Evolutionary conservation across 1,140 invertebrate species (phyloP).

Genomic region (Mactra quadrangularis): DNA sequence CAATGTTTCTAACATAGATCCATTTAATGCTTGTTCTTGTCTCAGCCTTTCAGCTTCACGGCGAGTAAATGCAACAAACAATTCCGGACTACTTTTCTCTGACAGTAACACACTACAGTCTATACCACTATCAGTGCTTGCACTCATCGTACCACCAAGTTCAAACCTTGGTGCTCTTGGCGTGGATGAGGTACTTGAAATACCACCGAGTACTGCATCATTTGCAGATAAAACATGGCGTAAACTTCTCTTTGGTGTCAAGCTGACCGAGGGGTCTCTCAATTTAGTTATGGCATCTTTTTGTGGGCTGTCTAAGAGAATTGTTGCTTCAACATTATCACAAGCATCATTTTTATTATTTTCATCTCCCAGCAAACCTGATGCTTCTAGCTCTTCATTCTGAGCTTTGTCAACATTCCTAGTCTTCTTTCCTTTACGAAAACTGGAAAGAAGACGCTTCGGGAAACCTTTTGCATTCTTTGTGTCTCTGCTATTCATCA

Average conservation of each 20-base stretch:
- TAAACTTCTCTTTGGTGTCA: conserved; percentile 20
- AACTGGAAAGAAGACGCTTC: conserved; percentile 40
- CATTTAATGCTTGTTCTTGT: conserved; percentile 38
- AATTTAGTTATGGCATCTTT: background rate
- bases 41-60: conserved; percentile 48
- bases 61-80: conserved; percentile 48
- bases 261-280: background rate
- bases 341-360: conserved; percentile 8
- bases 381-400: background rate
- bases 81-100: conserved; percentile 50
- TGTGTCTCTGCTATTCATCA: conserved; percentile 38
- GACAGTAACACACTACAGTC: conserved; percentile 52
- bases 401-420: background rate
- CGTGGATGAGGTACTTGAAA: conserved; percentile 19
- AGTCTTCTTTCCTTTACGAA: conserved; percentile 37
- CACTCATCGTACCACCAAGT: conserved; percentile 39
- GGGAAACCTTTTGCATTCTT: conserved; percentile 29
- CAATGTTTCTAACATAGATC: conserved; percentile 42
- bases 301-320: conserved; percentile 1
- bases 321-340: conserved; percentile 32
- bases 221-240: background rate
- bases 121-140: conserved; percentile 56
- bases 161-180: conserved; percentile 13
- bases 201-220: background rate
- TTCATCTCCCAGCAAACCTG: conserved; percentile 20